phyloP scores from a whole-genome alignment of 2,113 vertebrate genomes.

The Pygoscelis antarcticus region DNA sequence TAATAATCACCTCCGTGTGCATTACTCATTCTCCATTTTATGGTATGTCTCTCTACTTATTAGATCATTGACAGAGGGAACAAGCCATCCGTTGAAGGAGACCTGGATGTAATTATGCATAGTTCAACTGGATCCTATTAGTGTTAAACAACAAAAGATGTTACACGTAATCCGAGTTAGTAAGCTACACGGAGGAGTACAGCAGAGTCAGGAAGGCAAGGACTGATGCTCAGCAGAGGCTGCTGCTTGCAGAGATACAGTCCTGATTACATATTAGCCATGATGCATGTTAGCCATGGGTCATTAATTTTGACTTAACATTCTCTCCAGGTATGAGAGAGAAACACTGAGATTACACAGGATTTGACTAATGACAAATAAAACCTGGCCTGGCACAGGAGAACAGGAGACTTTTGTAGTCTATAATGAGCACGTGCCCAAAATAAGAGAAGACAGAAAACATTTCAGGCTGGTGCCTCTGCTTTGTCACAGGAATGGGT shows the following conservation, averaged over 20 bases:
- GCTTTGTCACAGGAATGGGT: neutral
- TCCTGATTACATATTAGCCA: neutral
- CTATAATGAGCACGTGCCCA: neutral
- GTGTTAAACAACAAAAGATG: conserved; percentile 45
- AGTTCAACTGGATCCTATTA: conserved; percentile 39
- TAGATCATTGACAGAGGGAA: conserved; percentile 39
- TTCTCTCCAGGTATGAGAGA: conserved; percentile 36
- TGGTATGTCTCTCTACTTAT: conserved; percentile 11
- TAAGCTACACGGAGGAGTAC: neutral
- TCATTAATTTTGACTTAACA: conserved; percentile 32
- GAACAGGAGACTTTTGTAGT: neutral
- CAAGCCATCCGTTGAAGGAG: conserved; percentile 34
- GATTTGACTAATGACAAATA: neutral
- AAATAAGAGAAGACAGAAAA: neutral
- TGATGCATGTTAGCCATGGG: conserved; percentile 8
- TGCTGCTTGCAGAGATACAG: neutral
- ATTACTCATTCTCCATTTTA: conserved; percentile 37
- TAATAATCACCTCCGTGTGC: conserved; percentile 49
- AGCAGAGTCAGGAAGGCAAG: conserved; percentile 15
- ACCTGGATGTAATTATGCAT: conserved; percentile 61
- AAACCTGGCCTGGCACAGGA: neutral
- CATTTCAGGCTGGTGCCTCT: neutral
- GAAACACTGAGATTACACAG: conserved; percentile 10
- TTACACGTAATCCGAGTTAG: neutral
- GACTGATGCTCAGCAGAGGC: neutral